Evolutionary conservation across 1,140 invertebrate species (phyloP), one percentile per base, ranked within the genome.

Genomic region (Dendrolimus kikuchii): DNA sequence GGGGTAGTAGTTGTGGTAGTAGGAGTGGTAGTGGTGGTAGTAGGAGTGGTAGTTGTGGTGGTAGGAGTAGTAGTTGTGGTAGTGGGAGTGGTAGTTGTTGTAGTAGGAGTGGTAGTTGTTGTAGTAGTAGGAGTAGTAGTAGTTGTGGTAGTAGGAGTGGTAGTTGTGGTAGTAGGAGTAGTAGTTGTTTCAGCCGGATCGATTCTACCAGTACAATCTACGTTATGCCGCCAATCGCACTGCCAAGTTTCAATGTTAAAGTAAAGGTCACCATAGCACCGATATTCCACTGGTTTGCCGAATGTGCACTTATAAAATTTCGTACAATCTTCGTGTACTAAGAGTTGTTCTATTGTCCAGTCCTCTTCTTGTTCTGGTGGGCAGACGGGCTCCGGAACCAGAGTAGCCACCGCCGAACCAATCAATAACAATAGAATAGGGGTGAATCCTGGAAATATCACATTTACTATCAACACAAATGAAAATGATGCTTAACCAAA

Each of bases 251-350:
- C 40, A 5, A 86, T 62, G 62, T 92, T 90, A 73, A 91, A 92
- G 49, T 89, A 85, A 0, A 92, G 69, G 1, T 79, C 85, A 4
- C 58, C 49, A 3, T 88, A 87, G 59, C 92, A 92, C 5, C 50
- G 6, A 64, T 84, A 81, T 7, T 82, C 64, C n/a, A 88, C 72
- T 1, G 88, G 77, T 7, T 64, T 51, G 0, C 87, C 88, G 7
- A 69, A 77, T 1, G 84, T 73, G 59, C 92, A 93, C 10, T 87
- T 81, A 66, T 90, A 92, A 64, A 90, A 93, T 48, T 77, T 88
- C 4, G 74, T 65, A 61, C 91, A 92, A 56, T 90, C 84, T 2
- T 86, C 78, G 59, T 92, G 84, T 0, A 78, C 60, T 38, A 90
- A 65, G 5, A 80, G 49, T 46, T 59, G 23, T 46, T 80, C 76